Evolutionary conservation across 1,140 invertebrate genomes (phyloP).

Genomic region (Muscidifurax raptorellus): DNA sequence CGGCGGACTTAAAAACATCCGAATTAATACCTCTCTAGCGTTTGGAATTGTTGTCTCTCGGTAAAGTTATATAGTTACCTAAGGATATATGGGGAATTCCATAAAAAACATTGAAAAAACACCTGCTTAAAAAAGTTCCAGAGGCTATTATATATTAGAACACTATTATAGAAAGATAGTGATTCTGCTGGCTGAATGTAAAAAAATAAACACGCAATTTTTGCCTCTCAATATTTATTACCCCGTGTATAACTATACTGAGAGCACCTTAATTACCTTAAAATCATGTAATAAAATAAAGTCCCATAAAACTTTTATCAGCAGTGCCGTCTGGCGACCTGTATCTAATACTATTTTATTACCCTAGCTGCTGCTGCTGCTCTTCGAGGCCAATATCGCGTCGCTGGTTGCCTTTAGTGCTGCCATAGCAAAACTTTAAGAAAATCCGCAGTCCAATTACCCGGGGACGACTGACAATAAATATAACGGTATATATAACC

Average conservation of each 20-base stretch:
- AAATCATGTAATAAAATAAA: background rate
- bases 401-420: background rate
- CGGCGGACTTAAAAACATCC: no score
- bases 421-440: background rate
- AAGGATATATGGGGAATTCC: no score
- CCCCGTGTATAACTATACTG: background rate
- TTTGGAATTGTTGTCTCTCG: no score
- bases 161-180: no score
- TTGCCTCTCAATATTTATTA: background rate
- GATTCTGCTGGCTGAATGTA: no score
- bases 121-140: no score
- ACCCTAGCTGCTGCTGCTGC: background rate
- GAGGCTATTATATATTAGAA: no score
- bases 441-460: slow-evolving; percentile 5
- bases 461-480: no score
- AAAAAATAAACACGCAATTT: background rate
- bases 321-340: background rate
- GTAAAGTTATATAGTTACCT: no score
- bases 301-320: background rate
- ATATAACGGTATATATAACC: no score
- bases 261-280: background rate
- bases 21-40: no score
- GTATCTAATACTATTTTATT: slow-evolving; percentile 1
- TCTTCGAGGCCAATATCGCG: background rate
- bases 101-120: no score